These are phyloP conservation scores for Todus mexicanus DNA, from an alignment of 2,797 vertebrate species.

Conservation along the genomic window DNA sequence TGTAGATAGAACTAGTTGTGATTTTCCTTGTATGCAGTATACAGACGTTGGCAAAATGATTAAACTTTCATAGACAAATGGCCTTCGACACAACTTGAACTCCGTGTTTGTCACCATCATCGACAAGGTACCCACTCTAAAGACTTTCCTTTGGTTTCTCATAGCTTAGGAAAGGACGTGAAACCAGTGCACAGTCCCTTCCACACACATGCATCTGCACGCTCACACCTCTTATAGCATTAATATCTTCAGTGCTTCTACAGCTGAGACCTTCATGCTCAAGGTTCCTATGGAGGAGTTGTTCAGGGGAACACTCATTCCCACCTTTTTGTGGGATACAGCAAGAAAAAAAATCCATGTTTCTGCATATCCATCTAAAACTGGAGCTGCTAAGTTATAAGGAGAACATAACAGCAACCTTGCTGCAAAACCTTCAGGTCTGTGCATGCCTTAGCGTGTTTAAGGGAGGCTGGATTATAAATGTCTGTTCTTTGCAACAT, in stretches of 20 bases:
- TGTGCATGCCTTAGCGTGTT: not conserved
- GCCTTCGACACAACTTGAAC: not conserved
- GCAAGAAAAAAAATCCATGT: not conserved
- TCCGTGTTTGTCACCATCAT: not conserved
- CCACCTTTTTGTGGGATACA: not conserved
- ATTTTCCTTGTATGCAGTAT: not conserved
- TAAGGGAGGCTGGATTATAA: not conserved
- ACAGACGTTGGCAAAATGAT: not conserved
- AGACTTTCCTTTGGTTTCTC: not conserved
- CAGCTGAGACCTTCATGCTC: not conserved
- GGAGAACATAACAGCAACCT: not conserved
- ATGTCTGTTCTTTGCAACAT: not conserved
- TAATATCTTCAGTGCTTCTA: not conserved
- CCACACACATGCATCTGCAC: rapidly evolving
- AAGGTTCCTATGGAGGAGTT: not conserved
- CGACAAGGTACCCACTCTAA: not conserved
- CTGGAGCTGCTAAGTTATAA: not conserved
- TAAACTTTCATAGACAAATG: not conserved
- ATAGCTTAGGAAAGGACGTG: not conserved
- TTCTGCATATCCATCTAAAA: not conserved
- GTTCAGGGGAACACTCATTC: not conserved
- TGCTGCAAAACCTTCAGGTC: not conserved
- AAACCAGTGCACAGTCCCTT: not conserved
- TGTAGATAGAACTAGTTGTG: not conserved
- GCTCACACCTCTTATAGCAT: rapidly evolving